Percentiles rank a stretch among this genome's conserved stretches.
Conservation (phyloP, 2,113 vertebrate species). For the Halichoeres trimaculatus region DNA sequence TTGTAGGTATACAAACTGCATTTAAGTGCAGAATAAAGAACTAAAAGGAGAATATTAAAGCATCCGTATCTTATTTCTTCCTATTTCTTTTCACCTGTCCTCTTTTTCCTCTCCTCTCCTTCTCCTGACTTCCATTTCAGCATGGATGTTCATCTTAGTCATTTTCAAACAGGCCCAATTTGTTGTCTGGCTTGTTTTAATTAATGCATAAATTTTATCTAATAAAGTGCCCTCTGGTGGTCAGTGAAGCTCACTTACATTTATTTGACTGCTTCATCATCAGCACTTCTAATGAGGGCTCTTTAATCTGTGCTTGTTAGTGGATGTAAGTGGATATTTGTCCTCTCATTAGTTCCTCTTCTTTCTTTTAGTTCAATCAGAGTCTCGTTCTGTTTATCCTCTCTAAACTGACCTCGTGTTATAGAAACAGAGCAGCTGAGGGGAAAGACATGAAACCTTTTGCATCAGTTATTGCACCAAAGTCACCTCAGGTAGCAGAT, state of each 20-base stretch:
- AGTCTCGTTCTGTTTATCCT: constrained; percentile 12
- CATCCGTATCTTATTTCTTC: not conserved
- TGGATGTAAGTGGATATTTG: not conserved
- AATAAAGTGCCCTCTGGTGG: constrained; percentile 20
- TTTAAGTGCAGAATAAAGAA: constrained; percentile 33
- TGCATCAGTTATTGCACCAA: constrained; percentile 1
- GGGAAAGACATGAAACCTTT: not conserved
- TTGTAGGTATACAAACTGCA: constrained; percentile 45
- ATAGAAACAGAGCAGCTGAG: not conserved
- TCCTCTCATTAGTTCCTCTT: not conserved
- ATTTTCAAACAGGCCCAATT: constrained; percentile 30
- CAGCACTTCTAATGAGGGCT: constrained; percentile 9
- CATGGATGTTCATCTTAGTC: constrained; percentile 18
- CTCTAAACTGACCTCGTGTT: not conserved
- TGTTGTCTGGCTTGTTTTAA: constrained; percentile 29
- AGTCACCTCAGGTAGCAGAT: constrained; percentile 8
- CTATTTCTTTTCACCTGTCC: not conserved
- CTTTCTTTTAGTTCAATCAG: not conserved
- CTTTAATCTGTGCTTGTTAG: not conserved
- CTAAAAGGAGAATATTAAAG: not conserved
- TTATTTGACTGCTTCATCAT: constrained; percentile 6
- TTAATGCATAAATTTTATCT: constrained; percentile 19
- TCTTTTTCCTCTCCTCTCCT: not conserved
- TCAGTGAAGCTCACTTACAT: not conserved
- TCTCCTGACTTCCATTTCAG: too few species aligned